Evolutionary conservation across 2,797 vertebrate genomes (phyloP), one percentile per base, ranked within the genome.

Genomic region (Melanogrammus aeglefinus): DNA sequence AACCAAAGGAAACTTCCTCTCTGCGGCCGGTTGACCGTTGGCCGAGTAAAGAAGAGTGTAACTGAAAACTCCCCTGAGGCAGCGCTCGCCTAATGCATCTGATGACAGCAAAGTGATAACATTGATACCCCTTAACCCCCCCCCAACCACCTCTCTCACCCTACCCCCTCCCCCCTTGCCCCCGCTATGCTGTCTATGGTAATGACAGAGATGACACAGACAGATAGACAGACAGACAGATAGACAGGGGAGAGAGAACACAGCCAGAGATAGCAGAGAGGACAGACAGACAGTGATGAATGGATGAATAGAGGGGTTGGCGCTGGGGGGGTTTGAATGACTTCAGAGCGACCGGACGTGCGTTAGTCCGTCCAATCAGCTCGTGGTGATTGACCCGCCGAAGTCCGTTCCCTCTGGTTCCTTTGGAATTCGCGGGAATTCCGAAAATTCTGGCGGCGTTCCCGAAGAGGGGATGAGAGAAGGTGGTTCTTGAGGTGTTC

Each of bases 51-150:
- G 35, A 38, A 2, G 69, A 79, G 69, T 85, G 79, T 84, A 90
- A 87, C 75, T 4, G 3, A 85, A 85, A 47, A 78, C 16, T 71
- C 51, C 39, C 75, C 41, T 6, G 57, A 80, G 75, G 80, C 83
- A 47, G 18, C 83, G 73, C 73, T 69, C 84, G 83, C 74, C 24
- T 77, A 76, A 88, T 24, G 78, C 76, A 44, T 79, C 76, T 84
- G 88, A 86, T 86, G 87, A 87, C 88, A 88, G 82, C 44, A 27
- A 38, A 76, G 82, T 82, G 86, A 89, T 85, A 91, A 88, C 85
- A 79, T 33, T 27, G 38, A 39, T 51, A 6, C 24, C 71, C 8
- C 70, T 3, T n/a, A n/a, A n/a, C 35, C 74, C 79, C 6, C 21
- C n/a, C 9, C 2, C 18, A 13, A 13, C 21, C 57, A 66, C 51